Evolutionary conservation across 2,888 invertebrate species (phyloP), one percentile per base, ranked within the genome.

Genomic region (Xestia xanthographa): DNA sequence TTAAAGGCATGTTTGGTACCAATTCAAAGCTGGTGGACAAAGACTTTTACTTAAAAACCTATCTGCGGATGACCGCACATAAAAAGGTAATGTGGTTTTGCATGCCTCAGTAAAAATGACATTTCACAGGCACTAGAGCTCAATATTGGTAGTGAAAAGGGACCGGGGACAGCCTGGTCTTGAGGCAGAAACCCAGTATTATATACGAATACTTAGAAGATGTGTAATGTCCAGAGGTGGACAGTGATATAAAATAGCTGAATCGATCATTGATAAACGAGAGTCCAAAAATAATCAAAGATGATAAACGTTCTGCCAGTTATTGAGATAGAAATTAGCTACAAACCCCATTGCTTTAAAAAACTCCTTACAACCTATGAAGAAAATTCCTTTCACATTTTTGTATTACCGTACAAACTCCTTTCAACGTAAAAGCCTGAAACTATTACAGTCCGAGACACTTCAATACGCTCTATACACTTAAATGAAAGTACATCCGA

Each of bases 401-500:
- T 60, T 22, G 1, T 17, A 26, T 26, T 34, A 79, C 56, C 56
- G 41, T 56, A 43, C 34, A 43, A 81, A 76, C 62, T 48, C 67
- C 26, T 68, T 63, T 56, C 34, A 63, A 43, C 29, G 22, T 56
- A 63, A 79, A 79, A 76, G 66, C 22, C 45, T 69, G 58, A 53
- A 77, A 71, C 34, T 53, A 41, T 66, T 66, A 66, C 50, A 50
- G 62, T 41, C 1, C 12, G n/a, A 50, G 86, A 11, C 83, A 58
- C 87, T 88, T 87, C 87, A 75, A 84, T 85, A 66, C 43, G 53
- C 43, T 70, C 50, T 85, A 82, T 72, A 66, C 65, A 69, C 48
- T 60, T 69, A 73, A 14, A 66, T 11, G 41, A 58, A 70, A 66
- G 72, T 88, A 91, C 89, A 90, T 92, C 91, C 90, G 90, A 68